Base-by-base conservation (phyloP, 2,888 invertebrate genomes). In the Nomada fabriciana region DNA sequence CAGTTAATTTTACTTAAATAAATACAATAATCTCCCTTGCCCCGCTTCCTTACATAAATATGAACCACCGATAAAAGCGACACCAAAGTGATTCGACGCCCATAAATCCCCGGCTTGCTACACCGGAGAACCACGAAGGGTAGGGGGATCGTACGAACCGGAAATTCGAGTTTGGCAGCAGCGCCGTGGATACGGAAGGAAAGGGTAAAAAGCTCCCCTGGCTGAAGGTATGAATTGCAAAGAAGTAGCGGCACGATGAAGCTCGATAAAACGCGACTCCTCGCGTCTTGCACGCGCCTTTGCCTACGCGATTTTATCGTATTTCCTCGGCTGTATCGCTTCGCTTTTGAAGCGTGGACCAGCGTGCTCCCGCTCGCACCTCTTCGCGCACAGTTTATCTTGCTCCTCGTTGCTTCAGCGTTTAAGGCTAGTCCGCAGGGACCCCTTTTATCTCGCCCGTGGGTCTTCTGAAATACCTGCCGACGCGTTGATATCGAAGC, bases 161-260 rank as follows among this genome's bases (percentile, higher is more conserved):
- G 85, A 86, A 84, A 87, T 87, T 87, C 77, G 82, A 84, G 71
- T 84, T 86, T 82, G 80, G 80, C 78, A 78, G 70, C 68, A 36
- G 36, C 36, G 68, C n/a, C 57, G 47, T 60, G 75, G 76, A 69
- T 50, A 71, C 80, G 82, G 80, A 82, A 82, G 77, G 73, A 57
- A 75, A 57, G 47, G 71, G 52, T 57, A 79, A 70, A 82, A 82
- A 83, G 74, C 76, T 53, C 47, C 68, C 59, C 29, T 59, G 75
- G 60, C 61, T 74, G 68, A 61, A 80, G 85, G 75, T 87, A 87
- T 87, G 86, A 87, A 87, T 87, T 84, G 70, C 82, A 86, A 86
- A 87, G 82, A 55, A 79, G 67, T 23, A 36, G 63, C 42, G 72
- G 29, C 11, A 75, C 59, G 78, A 74, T 68, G 76, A 74, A 74